A percentile compares a stretch with the other conserved stretches of the same genome.
These are phyloP conservation scores for Xanthia icteritia DNA, from an alignment of 2,888 invertebrate species.

Conservation along the genomic window DNA sequence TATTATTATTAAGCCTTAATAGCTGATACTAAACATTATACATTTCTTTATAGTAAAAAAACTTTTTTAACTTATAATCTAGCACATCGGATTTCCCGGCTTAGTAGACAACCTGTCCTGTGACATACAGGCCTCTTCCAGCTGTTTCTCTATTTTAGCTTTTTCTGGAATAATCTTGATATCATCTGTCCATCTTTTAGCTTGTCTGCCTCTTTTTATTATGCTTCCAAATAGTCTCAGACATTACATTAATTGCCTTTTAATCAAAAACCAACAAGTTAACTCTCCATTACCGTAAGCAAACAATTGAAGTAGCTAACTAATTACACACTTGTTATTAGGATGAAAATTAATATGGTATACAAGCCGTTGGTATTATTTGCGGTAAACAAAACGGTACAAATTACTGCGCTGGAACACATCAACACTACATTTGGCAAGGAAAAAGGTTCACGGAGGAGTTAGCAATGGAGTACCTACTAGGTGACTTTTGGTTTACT, in stretches of 20 bases:
- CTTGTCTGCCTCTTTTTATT: not conserved
- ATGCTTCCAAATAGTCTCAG: too few relatives aligned
- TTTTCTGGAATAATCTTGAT: not conserved
- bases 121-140: not conserved
- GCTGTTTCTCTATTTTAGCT: not conserved
- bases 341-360: slow-evolving; percentile 20
- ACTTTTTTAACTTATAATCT: not conserved
- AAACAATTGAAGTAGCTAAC: slow-evolving; percentile 24
- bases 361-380: slow-evolving; percentile 18
- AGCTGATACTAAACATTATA: not conserved
- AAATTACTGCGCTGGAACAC: slow-evolving; percentile 39
- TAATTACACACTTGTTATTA: slow-evolving; percentile 29
- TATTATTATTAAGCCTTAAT: not conserved
- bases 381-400: slow-evolving; percentile 38
- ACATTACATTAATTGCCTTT: not conserved
- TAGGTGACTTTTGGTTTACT: not conserved
- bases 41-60: not conserved
- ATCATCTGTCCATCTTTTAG: not conserved
- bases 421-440: slow-evolving; percentile 47
- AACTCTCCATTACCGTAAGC: not conserved
- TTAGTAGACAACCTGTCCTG: not conserved
- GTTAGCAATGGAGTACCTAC: slow-evolving; percentile 20
- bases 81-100: not conserved
- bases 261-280: slow-evolving; percentile 2
- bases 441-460: slow-evolving; percentile 20